Conservation (phyloP, 2,888 invertebrate genomes). For the Rhagium mordax region DNA sequence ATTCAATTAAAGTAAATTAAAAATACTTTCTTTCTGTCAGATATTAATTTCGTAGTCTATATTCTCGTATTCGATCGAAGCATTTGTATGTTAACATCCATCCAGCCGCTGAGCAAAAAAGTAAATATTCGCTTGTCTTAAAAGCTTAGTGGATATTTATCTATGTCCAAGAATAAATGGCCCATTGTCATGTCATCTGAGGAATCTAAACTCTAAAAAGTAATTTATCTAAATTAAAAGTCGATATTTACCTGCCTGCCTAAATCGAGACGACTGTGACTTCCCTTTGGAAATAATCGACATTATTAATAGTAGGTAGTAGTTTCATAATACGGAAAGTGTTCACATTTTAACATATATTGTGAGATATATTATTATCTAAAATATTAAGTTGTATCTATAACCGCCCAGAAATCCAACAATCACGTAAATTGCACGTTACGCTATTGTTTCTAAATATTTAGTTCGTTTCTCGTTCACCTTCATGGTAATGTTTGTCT, state of each 20-base stretch:
- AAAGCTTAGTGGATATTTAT: not conserved
- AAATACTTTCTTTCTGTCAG: too few species aligned
- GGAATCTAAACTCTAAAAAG: not conserved
- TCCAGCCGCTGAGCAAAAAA: not conserved
- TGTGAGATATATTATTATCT: too few species aligned
- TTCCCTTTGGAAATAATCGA: not conserved
- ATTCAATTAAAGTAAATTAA: too few species aligned
- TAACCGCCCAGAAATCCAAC: too few species aligned
- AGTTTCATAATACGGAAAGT: too few species aligned
- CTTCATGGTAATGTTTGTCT: too few species aligned
- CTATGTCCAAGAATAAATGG: not conserved
- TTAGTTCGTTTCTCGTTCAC: too few species aligned
- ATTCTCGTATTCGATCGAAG: not conserved
- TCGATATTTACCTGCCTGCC: not conserved
- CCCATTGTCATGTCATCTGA: not conserved
- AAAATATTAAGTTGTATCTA: too few species aligned
- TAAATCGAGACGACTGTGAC: not conserved
- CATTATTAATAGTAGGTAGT: not conserved
- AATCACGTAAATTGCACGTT: too few species aligned
- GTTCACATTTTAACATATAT: too few species aligned
- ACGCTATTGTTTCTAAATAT: too few species aligned
- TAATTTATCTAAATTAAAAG: not conserved
- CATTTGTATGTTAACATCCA: not conserved
- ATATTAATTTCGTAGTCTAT: not conserved
- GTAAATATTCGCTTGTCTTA: not conserved